phyloP scores from a whole-genome alignment of 2,888 invertebrate genomes.

The Hypercompe scribonia region DNA sequence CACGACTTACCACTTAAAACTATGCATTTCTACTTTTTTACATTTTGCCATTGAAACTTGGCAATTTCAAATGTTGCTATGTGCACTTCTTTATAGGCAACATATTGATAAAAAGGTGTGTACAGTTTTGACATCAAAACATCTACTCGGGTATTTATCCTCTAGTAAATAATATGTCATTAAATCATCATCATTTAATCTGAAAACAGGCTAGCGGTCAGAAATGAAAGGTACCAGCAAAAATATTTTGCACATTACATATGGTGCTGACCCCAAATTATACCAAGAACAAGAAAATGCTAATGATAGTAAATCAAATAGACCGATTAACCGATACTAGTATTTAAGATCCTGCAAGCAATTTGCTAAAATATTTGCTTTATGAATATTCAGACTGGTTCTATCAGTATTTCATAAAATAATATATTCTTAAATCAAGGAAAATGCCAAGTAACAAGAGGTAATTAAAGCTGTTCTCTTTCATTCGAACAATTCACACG shows the following conservation, averaged over 20 bases:
- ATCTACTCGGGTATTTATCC: too few species aligned
- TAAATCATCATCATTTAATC: too few species aligned
- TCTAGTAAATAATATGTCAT: too few species aligned
- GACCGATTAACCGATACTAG: too few species aligned
- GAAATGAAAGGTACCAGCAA: neutral
- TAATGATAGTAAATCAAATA: neutral
- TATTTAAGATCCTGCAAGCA: too few species aligned
- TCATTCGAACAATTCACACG: conserved; percentile 46
- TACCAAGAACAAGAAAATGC: neutral
- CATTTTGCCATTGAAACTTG: neutral
- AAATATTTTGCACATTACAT: neutral
- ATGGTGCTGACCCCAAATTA: neutral
- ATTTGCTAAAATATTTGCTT: neutral
- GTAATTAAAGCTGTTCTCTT: conserved; percentile 34
- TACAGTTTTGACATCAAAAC: too few species aligned
- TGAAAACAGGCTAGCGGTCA: neutral
- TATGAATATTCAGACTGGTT: neutral
- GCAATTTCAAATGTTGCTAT: neutral
- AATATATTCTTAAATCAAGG: conserved; percentile 8
- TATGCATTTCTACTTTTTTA: neutral
- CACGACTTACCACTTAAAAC: neutral
- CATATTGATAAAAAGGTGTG: too few species aligned
- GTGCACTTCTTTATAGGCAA: too few species aligned
- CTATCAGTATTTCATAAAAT: neutral
- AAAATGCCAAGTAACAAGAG: conserved; percentile 10